Evolutionary conservation across 2,113 vertebrate genomes (phyloP).

Genomic region (Istiophorus platypterus): DNA sequence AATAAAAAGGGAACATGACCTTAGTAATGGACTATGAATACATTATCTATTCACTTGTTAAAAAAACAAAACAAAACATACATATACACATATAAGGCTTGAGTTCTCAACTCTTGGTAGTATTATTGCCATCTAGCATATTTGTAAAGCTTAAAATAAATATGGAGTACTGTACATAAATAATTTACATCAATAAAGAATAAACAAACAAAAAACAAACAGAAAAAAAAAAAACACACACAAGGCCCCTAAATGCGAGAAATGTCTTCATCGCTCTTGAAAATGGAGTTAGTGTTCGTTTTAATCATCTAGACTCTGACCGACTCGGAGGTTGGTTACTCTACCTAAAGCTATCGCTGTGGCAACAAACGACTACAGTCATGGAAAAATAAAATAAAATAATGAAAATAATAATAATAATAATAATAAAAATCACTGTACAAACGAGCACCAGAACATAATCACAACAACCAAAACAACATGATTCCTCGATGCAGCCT

Average conservation of each 20-base stretch:
- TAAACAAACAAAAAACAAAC: conserved; percentile 20
- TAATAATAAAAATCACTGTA: conserved; percentile 23
- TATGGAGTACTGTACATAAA: conserved; percentile 86
- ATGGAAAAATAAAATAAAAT: neutral
- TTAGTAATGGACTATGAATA: conserved; percentile 69
- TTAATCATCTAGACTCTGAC: conserved; percentile 50
- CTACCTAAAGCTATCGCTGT: conserved; percentile 66
- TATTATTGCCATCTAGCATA: conserved; percentile 88
- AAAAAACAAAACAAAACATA: conserved; percentile 74
- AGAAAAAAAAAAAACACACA: conserved; percentile 38
- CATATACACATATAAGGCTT: conserved; percentile 85
- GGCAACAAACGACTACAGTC: conserved; percentile 39
- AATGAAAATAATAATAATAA: neutral
- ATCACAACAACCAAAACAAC: conserved; percentile 31
- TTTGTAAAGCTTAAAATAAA: conserved; percentile 88
- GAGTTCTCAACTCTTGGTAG: conserved; percentile 86
- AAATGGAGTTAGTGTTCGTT: conserved; percentile 70
- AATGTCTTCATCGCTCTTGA: conserved; percentile 54
- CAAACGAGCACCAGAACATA: conserved; percentile 48
- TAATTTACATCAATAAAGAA: conserved; percentile 82
- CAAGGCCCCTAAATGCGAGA: conserved; percentile 81
- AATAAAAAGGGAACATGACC: conserved; percentile 67
- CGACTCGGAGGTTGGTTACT: conserved; percentile 47
- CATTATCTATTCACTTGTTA: conserved; percentile 63
- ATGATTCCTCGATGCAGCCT: neutral